Base-by-base conservation (phyloP, 2,888 invertebrate species). In the Caenorhabditis imperialis region DNA sequence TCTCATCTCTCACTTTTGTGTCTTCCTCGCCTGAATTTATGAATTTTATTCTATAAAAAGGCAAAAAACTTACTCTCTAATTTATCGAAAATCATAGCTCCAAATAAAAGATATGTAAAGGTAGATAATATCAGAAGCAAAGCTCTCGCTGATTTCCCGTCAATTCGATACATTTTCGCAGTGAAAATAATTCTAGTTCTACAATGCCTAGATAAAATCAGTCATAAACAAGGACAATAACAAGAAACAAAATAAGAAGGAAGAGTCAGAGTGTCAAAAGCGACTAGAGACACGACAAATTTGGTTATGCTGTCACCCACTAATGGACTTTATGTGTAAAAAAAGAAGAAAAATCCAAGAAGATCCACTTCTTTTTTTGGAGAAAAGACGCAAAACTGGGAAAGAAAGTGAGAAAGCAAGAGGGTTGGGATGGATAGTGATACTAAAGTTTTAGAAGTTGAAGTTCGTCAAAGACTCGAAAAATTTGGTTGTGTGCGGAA, bases 41-140 rank as follows among this genome's bases (percentile, higher is more conserved):
- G 12, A 33, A 6, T 33, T 45, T n/a, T n/a, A 38, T 27, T 25
- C 20, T 12, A 1, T 18, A 16, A 30, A 20, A 30, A 5, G 33
- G 3, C 18, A 33, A n/a, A n/a, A 18, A 25, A 60, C 53, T 69
- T 10, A 69, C 60, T 69, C 18, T 69, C 69, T 14, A 69, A 22
- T 53, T 69, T 94, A 91, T 99, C 99, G 90, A 99, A 99, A 25
- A 99, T 96, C 45, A 98, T 97, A 20, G 99, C 99, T 47, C 99
- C 99, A 79, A 99, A 94, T 76, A 99, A 91, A 81, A 99, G 91
- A 91, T 99, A 99, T 22, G 98, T 98, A 89, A 99, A 96, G 55
- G 98, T 99, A 89, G 96, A 96, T 78, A 99, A 96, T 76, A 99
- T 98, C 85, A 99, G 91, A 14, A 97, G 96, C 81, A 98, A 91